Conservation (phyloP, 2,888 invertebrate species). For the Drosophila setosimentum region DNA sequence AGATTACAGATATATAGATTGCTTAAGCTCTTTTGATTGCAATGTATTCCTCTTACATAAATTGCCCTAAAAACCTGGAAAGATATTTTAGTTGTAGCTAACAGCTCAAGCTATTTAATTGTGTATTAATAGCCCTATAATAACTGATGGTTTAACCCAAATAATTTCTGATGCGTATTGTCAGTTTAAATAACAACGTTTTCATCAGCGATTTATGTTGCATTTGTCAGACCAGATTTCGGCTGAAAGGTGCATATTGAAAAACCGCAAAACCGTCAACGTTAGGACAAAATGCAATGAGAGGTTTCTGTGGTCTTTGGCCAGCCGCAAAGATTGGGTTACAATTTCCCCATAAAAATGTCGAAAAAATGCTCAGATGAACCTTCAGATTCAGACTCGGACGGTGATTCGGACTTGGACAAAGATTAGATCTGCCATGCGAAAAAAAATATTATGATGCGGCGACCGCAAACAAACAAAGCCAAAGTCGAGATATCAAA, state of each 20-base stretch:
- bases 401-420: conserved; percentile 48
- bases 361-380: conserved; percentile 65
- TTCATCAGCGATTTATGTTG: conserved; percentile 44
- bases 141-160: conserved; percentile 21
- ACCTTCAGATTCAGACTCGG: conserved; percentile 32
- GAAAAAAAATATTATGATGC: conserved; percentile 79
- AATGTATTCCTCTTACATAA: neutral
- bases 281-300: conserved; percentile 78
- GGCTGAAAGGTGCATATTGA: conserved; percentile 45
- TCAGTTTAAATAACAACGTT: conserved; percentile 2
- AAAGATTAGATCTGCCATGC: conserved; percentile 78
- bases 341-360: conserved; percentile 80
- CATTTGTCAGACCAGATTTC: conserved; percentile 70
- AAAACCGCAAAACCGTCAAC: conserved; percentile 71
- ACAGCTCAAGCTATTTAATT: neutral
- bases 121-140: neutral
- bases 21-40: neutral
- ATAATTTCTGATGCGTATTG: conserved; percentile 31
- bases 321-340: conserved; percentile 63
- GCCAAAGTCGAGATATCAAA: conserved; percentile 60
- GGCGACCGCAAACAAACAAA: conserved; percentile 75
- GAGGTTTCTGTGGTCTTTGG: conserved; percentile 67
- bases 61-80: neutral
- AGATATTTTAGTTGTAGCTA: neutral
- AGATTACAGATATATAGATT: neutral